Base-by-base conservation (phyloP, 2,888 invertebrate species). In the Hypomecis punctinalis region DNA sequence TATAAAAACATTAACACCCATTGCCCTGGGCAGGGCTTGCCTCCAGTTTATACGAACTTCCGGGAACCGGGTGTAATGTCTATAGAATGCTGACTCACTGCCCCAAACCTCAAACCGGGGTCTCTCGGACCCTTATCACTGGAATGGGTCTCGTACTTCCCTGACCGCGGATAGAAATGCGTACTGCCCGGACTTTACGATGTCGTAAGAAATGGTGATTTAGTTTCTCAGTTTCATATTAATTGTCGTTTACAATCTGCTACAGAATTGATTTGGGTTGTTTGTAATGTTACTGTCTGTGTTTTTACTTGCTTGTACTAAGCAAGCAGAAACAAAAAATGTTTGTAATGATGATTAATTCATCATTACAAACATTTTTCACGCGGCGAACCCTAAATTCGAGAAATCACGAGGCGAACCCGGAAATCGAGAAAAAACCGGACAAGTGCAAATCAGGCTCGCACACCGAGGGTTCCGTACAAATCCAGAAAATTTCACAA, bases 61-160 rank as follows among this genome's bases (percentile, higher is more conserved):
- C 3, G 7, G 11, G 40, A 52, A 23, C 33, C 33, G 4, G 40
- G 10, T 52, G 10, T 52, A 33, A 23, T 5, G 40, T 52, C 52
- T 52, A 52, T 3, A n/a, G 8, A 13, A 7, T 52, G 13, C 33
- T 23, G 33, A 40, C 23, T 40, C 52, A 11, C 23, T 42, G 52
- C 4, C 40, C 7, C 49, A 54, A 56, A 56, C 56, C 56, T 56
- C 56, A 56, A 56, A 45, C 47, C 43, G 36, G 53, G 54, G 40
- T 40, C 52, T 42, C 47, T n/a, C 6, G 54, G 47, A 64, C 64
- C 64, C 64, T 56, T 47, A 64, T 64, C 64, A 64, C 51, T 51
- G 42, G 55, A 49, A 63, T 59, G 49, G 63, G 46, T 13, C 9
- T 11, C 47, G 58, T 63, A 63, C 48, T 54, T 55, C 55, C 6